phyloP scores from a whole-genome alignment of 2,888 invertebrate species.

The Heteropelma amictum region DNA sequence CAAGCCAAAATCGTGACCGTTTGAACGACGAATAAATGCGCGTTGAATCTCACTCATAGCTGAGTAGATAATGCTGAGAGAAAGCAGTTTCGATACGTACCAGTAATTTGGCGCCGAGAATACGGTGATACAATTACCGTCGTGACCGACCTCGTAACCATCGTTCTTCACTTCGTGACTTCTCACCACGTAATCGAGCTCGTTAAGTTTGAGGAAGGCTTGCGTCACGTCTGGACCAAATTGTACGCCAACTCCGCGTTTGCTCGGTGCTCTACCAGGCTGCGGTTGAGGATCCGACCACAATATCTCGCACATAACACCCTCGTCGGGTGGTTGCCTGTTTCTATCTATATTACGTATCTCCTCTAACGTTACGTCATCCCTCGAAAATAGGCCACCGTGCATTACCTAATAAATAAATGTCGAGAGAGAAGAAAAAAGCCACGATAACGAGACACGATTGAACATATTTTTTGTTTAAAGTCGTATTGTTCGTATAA shows the following conservation, averaged over 20 bases:
- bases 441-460: constrained; percentile 2
- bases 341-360: constrained; percentile 93
- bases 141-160: constrained; percentile 97
- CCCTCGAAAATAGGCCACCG: constrained; percentile 97
- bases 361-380: constrained; percentile 95
- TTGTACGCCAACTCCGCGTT: constrained; percentile 98
- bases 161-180: constrained; percentile 99
- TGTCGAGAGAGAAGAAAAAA: not conserved
- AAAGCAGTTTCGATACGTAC: constrained; percentile 79
- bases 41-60: too few species aligned
- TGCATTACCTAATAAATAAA: constrained; percentile 89
- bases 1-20: too few species aligned
- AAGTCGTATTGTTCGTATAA: not conserved
- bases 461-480: constrained; percentile 5
- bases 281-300: constrained; percentile 99
- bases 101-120: constrained; percentile 99
- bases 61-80: too few species aligned
- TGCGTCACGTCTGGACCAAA: constrained; percentile 98
- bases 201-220: constrained; percentile 90
- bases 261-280: constrained; percentile 93
- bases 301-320: constrained; percentile 97
- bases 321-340: constrained; percentile 98
- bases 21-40: too few species aligned
- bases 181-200: constrained; percentile 94
- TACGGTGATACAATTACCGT: constrained; percentile 97